These are phyloP conservation scores for Pangasius djambal DNA, from an alignment of 2,797 vertebrate species.

Conservation along the genomic window DNA sequence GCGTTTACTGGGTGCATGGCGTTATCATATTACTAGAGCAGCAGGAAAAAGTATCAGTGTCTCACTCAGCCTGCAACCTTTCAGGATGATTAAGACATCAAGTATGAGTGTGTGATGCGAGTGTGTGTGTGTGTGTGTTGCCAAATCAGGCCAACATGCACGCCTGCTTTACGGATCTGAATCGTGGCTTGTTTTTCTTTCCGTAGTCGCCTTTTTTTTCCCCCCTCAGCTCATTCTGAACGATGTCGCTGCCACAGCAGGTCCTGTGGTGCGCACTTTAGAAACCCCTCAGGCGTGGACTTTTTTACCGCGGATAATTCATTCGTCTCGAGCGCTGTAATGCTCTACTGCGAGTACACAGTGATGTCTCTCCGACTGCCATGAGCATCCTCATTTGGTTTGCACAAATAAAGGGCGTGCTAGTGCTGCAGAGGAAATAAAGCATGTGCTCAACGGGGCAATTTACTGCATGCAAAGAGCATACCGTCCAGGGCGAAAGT, in stretches of 20 bases:
- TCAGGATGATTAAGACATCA: background rate
- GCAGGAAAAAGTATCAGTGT: background rate
- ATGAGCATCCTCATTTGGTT: background rate
- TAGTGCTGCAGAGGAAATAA: background rate
- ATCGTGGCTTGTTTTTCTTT: background rate
- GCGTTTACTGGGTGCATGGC: background rate
- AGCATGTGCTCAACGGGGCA: background rate
- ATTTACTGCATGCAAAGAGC: background rate
- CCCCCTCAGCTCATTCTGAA: background rate
- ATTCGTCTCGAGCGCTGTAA: background rate
- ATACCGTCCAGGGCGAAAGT: background rate
- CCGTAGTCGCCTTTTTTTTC: background rate
- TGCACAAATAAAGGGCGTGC: background rate
- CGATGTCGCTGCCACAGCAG: slow-evolving; percentile 59
- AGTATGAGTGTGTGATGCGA: background rate
- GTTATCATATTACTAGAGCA: background rate
- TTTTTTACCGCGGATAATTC: background rate
- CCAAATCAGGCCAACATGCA: background rate
- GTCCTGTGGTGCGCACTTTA: slow-evolving; percentile 59
- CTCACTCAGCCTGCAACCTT: background rate
- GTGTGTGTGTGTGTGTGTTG: slow-evolving; percentile 1
- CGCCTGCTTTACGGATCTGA: background rate
- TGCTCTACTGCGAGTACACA: background rate
- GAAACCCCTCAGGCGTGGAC: background rate
- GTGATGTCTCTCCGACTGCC: background rate